Percentiles rank a stretch among this genome's conserved stretches.
These are phyloP conservation scores for Thunnus maccoyii DNA, from an alignment of 2,113 vertebrate genomes.

Conservation along the genomic window DNA sequence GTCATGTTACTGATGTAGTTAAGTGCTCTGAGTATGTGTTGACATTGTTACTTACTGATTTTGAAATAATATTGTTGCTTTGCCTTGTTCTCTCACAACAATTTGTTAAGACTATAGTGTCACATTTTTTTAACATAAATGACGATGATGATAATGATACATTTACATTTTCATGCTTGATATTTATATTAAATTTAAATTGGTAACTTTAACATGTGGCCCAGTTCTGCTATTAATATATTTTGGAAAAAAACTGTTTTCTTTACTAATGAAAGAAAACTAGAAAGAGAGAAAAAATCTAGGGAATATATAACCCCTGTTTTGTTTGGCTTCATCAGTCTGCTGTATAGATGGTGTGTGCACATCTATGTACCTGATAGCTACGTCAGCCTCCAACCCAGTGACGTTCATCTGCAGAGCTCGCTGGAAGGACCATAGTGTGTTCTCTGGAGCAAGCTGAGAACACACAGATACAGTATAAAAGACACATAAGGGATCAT, in stretches of 20 bases:
- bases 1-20: background rate
- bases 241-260: background rate
- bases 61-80: background rate
- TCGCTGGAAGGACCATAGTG: conserved; percentile 94
- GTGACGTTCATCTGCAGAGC: conserved; percentile 91
- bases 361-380: conserved; percentile 87
- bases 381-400: conserved; percentile 92
- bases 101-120: background rate
- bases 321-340: conserved; percentile 33
- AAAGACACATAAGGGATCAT: conserved; percentile 5
- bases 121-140: too few relatives aligned
- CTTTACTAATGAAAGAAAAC: conserved; percentile 73
- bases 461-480: conserved; percentile 37
- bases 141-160: too few relatives aligned
- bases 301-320: background rate
- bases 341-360: conserved; percentile 30
- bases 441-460: conserved; percentile 97
- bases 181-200: background rate
- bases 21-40: background rate
- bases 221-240: background rate
- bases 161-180: too few relatives aligned
- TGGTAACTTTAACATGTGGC: background rate
- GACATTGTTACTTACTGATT: background rate
- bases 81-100: background rate
- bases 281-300: conserved; percentile 52